These are phyloP conservation scores for Hirundo rustica DNA, from an alignment of 2,797 vertebrate genomes.

Conservation along the genomic window DNA sequence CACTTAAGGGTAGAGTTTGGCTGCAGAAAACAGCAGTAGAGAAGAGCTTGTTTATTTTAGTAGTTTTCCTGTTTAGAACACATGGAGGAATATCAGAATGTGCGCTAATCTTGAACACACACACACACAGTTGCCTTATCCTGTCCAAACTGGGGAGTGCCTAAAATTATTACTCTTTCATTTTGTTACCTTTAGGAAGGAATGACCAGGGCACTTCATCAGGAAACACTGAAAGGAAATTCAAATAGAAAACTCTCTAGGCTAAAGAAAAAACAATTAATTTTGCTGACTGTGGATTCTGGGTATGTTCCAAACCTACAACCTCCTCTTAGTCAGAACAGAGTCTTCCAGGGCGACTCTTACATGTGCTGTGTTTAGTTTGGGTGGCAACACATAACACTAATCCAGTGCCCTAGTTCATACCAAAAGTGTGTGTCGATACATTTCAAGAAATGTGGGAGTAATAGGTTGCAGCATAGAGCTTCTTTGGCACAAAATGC, in stretches of 20 bases:
- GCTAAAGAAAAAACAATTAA: constrained; percentile 19
- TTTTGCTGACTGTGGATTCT: constrained; percentile 17
- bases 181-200: constrained; percentile 2
- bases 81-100: constrained; percentile 2
- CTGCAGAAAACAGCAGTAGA: constrained; percentile 22
- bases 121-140: neutral
- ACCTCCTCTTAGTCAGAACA: neutral
- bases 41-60: constrained; percentile 16
- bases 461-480: neutral
- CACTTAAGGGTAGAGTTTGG: neutral
- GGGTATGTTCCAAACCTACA: neutral
- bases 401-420: neutral
- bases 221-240: constrained; percentile 4
- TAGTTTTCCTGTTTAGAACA: constrained; percentile 62
- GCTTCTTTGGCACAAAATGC: neutral
- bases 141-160: neutral
- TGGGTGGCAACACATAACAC: neutral
- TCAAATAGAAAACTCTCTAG: neutral
- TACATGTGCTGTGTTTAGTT: neutral
- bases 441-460: neutral
- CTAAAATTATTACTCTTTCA: constrained; percentile 35
- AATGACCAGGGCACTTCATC: neutral
- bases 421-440: neutral
- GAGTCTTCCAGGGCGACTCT: neutral
- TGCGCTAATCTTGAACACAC: neutral